Conservation (phyloP, 2,797 vertebrate species). For the Myotis findleyi region DNA sequence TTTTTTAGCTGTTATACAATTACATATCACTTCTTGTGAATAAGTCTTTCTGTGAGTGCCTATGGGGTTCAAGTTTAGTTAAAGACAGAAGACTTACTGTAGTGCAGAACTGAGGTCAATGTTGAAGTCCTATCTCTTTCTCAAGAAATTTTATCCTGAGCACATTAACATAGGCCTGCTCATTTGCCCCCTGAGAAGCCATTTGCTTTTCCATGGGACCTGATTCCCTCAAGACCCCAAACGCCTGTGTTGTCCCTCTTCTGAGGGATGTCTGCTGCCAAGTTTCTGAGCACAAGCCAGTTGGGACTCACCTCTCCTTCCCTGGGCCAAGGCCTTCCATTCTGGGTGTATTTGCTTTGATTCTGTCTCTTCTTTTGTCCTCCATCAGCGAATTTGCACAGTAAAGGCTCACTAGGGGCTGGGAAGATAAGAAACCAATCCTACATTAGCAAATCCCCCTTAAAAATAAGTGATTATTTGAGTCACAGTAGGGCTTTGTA, state of each 20-base stretch:
- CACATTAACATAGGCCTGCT: not conserved
- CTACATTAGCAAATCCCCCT: slow-evolving; percentile 84
- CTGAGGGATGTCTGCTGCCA: slow-evolving; percentile 43
- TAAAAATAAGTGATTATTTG: slow-evolving; percentile 81
- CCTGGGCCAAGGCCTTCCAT: slow-evolving; percentile 96
- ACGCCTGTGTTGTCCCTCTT: slow-evolving; percentile 47
- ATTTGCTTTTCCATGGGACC: slow-evolving; percentile 1
- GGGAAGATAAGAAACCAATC: slow-evolving; percentile 88
- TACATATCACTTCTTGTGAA: not conserved
- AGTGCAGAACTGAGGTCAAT: not conserved
- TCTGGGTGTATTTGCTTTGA: slow-evolving; percentile 98
- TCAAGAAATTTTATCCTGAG: slow-evolving; percentile 47
- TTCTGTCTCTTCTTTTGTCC: slow-evolving; percentile 98
- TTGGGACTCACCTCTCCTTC: slow-evolving; percentile 95
- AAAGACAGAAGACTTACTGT: not conserved
- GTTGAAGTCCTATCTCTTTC: not conserved
- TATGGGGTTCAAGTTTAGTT: not conserved
- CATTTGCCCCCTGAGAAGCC: not conserved
- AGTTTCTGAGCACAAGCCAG: slow-evolving; percentile 59
- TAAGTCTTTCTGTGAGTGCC: not conserved
- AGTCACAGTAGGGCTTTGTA: slow-evolving; percentile 84
- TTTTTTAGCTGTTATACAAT: not conserved
- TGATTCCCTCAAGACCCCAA: slow-evolving; percentile 32
- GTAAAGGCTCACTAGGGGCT: slow-evolving; percentile 97
- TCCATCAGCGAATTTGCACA: slow-evolving; percentile 99